These are phyloP conservation scores for Zaprionus capensis DNA, from an alignment of 1,140 invertebrate genomes.

Conservation along the genomic window DNA sequence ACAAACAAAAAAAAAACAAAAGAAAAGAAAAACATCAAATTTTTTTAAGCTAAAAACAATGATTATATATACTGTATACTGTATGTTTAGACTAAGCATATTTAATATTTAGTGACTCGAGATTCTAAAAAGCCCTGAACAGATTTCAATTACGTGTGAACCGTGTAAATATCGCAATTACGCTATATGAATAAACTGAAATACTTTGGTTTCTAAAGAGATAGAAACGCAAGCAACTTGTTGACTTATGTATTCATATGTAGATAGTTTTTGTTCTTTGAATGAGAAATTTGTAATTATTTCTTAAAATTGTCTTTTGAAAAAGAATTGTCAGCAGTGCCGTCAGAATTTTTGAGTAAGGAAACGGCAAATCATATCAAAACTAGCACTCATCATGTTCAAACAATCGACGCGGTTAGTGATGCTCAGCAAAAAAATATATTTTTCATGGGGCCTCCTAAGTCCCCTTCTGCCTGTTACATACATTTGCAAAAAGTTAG, in stretches of 20 bases:
- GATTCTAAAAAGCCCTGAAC: slow-evolving; percentile 26
- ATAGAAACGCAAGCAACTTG: slow-evolving; percentile 55
- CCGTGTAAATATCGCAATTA: slow-evolving; percentile 61
- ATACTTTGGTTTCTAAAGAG: slow-evolving; percentile 47
- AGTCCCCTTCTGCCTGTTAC: too few relatives aligned
- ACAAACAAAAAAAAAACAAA: slow-evolving; percentile 14
- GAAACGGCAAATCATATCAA: too few relatives aligned
- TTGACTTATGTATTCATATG: not conserved
- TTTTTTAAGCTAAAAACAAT: slow-evolving; percentile 3
- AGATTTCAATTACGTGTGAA: slow-evolving; percentile 80
- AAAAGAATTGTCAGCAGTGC: too few relatives aligned
- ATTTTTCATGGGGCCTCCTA: too few relatives aligned
- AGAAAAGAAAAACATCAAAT: slow-evolving; percentile 6
- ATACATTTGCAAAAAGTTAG: too few relatives aligned
- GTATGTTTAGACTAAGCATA: slow-evolving; percentile 26
- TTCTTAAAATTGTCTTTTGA: too few relatives aligned
- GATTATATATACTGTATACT: slow-evolving; percentile 13
- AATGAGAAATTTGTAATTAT: not conserved
- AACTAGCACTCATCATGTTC: too few relatives aligned
- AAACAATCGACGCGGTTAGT: too few relatives aligned
- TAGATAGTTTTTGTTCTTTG: not conserved
- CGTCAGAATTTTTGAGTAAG: too few relatives aligned
- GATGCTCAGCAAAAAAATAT: too few relatives aligned
- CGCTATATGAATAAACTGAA: slow-evolving; percentile 75
- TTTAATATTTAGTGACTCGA: slow-evolving; percentile 39